phyloP scores from a whole-genome alignment of 2,113 vertebrate species.

The Alectura lathami region DNA sequence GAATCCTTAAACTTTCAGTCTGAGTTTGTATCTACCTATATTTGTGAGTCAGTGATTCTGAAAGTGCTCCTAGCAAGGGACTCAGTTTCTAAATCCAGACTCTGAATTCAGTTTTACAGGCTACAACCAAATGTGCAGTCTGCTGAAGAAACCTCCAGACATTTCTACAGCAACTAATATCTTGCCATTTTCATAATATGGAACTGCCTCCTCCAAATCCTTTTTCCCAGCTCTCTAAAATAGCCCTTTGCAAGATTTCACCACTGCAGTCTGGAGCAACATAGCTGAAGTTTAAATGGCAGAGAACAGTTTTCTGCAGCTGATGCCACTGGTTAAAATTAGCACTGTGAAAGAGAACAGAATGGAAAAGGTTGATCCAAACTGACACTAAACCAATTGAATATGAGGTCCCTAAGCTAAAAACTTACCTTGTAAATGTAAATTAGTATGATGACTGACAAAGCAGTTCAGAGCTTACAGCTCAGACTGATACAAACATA shows the following conservation, averaged over 20 bases:
- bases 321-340: neutral
- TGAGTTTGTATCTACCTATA: neutral
- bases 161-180: neutral
- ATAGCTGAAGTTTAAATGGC: neutral
- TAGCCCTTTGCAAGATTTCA: neutral
- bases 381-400: neutral
- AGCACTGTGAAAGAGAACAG: neutral
- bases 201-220: neutral
- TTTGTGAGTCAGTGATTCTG: neutral
- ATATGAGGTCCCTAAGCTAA: conserved; percentile 13
- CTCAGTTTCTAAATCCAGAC: neutral
- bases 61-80: neutral
- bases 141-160: neutral
- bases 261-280: neutral
- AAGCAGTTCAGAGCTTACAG: neutral
- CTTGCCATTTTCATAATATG: neutral
- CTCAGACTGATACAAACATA: neutral
- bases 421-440: neutral
- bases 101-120: neutral
- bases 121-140: neutral
- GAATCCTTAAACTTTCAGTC: neutral
- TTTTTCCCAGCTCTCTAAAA: neutral
- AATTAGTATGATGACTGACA: conserved; percentile 15
- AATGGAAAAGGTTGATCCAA: neutral
- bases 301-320: neutral